Evolutionary conservation across 1,140 invertebrate species (phyloP).

Genomic region (Theocolax elegans): DNA sequence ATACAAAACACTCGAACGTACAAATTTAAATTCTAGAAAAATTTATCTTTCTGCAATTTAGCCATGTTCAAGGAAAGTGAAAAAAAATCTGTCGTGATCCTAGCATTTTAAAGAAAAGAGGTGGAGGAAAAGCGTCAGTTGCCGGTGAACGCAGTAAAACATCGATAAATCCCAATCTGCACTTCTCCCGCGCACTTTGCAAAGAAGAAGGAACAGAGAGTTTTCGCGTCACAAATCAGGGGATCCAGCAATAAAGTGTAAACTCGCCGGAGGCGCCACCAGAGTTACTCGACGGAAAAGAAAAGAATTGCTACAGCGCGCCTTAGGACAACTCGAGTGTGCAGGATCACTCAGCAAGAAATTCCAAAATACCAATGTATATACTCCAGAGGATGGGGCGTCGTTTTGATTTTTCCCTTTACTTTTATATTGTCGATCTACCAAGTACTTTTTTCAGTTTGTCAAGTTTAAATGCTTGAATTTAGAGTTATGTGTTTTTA

Average conservation of each 20-base stretch:
- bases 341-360: constrained; percentile 18
- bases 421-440: background rate
- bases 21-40: too few relatives aligned
- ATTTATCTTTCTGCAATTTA: background rate
- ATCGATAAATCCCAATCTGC: constrained; percentile 41
- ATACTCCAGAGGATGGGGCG: background rate
- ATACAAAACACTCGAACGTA: too few relatives aligned
- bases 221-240: constrained; percentile 43
- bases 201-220: constrained; percentile 2
- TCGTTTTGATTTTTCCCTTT: constrained; percentile 6
- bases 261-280: constrained; percentile 27
- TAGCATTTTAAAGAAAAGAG: too few relatives aligned
- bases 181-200: background rate
- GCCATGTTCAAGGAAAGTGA: background rate
- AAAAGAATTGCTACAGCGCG: too few relatives aligned
- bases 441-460: too few relatives aligned
- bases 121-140: constrained; percentile 4
- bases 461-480: too few relatives aligned
- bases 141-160: constrained; percentile 25
- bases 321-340: constrained; percentile 25
- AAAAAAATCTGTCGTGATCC: background rate
- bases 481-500: too few relatives aligned
- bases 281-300: background rate
- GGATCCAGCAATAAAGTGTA: constrained; percentile 38
- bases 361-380: constrained; percentile 21